phyloP scores from a whole-genome alignment of 2,113 vertebrate genomes.

The Acanthisitta chloris region DNA sequence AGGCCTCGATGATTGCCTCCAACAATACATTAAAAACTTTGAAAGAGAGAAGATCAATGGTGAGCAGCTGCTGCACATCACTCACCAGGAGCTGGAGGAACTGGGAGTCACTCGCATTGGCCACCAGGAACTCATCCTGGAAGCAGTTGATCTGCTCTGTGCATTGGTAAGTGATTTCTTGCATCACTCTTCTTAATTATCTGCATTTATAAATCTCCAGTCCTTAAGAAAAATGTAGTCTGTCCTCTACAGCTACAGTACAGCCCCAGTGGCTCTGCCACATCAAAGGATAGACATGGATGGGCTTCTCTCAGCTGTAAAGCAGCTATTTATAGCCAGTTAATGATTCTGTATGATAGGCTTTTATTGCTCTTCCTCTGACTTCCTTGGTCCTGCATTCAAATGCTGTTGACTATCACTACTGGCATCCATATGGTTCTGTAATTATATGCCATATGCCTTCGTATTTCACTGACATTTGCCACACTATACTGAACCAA shows the following conservation, averaged over 20 bases:
- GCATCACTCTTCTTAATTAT: not conserved
- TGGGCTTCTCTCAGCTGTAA: not conserved
- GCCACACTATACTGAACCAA: not conserved
- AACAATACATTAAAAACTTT: constrained; percentile 91
- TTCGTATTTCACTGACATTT: not conserved
- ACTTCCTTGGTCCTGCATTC: not conserved
- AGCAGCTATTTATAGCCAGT: not conserved
- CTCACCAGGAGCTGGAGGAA: constrained; percentile 88
- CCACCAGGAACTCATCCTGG: constrained; percentile 90
- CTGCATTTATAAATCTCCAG: not conserved
- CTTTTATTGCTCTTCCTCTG: not conserved
- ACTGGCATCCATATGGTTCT: constrained; percentile 41
- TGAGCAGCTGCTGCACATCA: constrained; percentile 89
- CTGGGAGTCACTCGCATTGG: constrained; percentile 86
- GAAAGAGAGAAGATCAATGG: constrained; percentile 89
- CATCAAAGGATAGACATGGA: not conserved
- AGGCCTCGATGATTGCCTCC: constrained; percentile 91
- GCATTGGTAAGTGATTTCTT: constrained; percentile 78
- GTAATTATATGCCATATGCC: constrained; percentile 48
- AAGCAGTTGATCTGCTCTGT: constrained; percentile 87
- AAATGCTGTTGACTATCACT: not conserved
- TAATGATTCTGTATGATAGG: not conserved
- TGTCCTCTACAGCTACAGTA: fast-evolving
- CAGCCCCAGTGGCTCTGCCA: not conserved
- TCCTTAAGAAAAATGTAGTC: fast-evolving